phyloP scores from a whole-genome alignment of 2,888 invertebrate species.

The Lycophotia porphyrea region DNA sequence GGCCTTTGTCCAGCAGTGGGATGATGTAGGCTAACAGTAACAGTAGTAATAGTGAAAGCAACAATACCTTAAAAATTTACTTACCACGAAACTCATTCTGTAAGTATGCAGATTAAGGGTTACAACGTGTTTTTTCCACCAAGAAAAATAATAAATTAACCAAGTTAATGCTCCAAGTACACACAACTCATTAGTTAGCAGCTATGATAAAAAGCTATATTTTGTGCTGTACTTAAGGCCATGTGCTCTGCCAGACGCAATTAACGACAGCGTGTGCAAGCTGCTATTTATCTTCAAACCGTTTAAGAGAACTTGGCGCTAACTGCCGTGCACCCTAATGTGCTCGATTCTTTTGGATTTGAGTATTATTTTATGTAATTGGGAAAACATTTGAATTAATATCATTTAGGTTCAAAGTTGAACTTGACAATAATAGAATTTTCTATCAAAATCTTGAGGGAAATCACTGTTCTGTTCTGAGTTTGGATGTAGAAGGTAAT shows the following conservation, averaged over 20 bases:
- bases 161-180: constrained; percentile 22
- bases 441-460: not conserved
- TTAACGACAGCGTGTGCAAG: constrained; percentile 54
- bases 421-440: not conserved
- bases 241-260: constrained; percentile 53
- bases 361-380: not conserved
- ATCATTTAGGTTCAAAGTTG: not conserved
- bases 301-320: constrained; percentile 42
- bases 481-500: not conserved
- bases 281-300: constrained; percentile 54
- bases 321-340: constrained; percentile 28
- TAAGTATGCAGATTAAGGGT: not conserved
- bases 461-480: not conserved
- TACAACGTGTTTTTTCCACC: not conserved
- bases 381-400: not conserved
- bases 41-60: not conserved
- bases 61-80: not conserved
- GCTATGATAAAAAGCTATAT: constrained; percentile 54
- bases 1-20: not conserved
- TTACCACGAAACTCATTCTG: not conserved
- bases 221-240: constrained; percentile 40
- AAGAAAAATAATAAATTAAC: not conserved
- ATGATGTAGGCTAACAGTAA: not conserved
- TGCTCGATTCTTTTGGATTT: not conserved
- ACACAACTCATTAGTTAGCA: constrained; percentile 40